Evolutionary conservation across 2,888 invertebrate genomes (phyloP), one percentile per base, ranked within the genome.

Genomic region (Baronia brevicornis): DNA sequence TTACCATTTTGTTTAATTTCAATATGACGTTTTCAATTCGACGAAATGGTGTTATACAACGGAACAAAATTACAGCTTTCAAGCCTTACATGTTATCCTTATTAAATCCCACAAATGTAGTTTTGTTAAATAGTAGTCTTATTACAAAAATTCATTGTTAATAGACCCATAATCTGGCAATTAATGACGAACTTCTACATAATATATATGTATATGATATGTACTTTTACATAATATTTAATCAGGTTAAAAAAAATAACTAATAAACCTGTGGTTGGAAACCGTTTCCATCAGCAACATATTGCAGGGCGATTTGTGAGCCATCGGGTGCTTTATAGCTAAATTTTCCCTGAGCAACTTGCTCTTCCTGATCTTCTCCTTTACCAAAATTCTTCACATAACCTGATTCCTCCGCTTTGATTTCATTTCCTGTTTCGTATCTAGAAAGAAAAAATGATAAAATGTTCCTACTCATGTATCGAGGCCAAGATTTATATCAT

Each of bases 311-410:
- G 41, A 90, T 89, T 6, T 87, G 80, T 3, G 86, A 80, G 18
- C 90, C 90, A 43, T 91, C 90, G 2, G 90, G 90, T 1, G 89
- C 85, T 15, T 89, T 90, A 66, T 90, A 91, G 44, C 89, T 88
- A 53, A 87, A 89, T 48, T 88, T 88, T 23, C 90, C 90, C 41
- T 85, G 75, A 0, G 85, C 85, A 0, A 82, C 82, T 42, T 84
- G 84, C 0, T 80, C 66, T 39, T 84, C 85, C 31, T 86, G 84
- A 1, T 84, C 82, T 15, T 86, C 85, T 1, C 84, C 79, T 50
- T 84, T 79, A 2, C 87, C 88, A 11, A 80, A 79, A 55, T 88
- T 86, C 51, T 88, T 88, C 21, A 88, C 77, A 37, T 87, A 88
- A 1, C 89, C 89, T 1, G 85, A 74, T 52, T 89, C 89, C 60